These are phyloP conservation scores for Scaptomyza cyrtandrae DNA, from an alignment of 2,888 invertebrate species.

Conservation along the genomic window DNA sequence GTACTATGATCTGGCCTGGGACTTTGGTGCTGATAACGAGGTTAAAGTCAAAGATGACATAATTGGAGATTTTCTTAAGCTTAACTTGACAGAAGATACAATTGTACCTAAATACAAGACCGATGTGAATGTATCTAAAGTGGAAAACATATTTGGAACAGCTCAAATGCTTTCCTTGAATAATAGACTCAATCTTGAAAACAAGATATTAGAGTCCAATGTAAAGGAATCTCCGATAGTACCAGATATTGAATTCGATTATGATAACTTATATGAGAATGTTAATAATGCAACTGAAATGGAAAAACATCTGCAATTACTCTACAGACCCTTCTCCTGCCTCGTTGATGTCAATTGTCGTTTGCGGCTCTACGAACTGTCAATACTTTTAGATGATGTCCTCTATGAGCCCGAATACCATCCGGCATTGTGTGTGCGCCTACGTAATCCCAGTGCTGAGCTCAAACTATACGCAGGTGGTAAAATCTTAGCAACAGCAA, in stretches of 20 bases:
- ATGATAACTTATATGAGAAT: slow-evolving; percentile 51
- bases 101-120: background rate
- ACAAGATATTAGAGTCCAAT: background rate
- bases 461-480: slow-evolving; percentile 47
- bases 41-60: slow-evolving; percentile 20
- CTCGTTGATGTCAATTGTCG: slow-evolving; percentile 49
- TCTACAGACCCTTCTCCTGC: slow-evolving; percentile 62
- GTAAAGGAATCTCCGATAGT: slow-evolving; percentile 1
- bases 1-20: slow-evolving; percentile 15
- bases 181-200: background rate
- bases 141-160: slow-evolving; percentile 19
- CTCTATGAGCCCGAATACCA: slow-evolving; percentile 58
- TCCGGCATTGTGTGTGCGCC: slow-evolving; percentile 43
- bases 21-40: slow-evolving; percentile 7
- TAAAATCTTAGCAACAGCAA: slow-evolving; percentile 37
- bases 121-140: background rate
- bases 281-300: slow-evolving; percentile 23
- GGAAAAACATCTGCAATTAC: slow-evolving; percentile 55
- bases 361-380: slow-evolving; percentile 52
- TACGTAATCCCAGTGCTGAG: slow-evolving; percentile 49
- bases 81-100: background rate
- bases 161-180: slow-evolving; percentile 7
- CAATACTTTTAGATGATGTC: slow-evolving; percentile 48
- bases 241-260: slow-evolving; percentile 47
- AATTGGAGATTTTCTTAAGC: slow-evolving; percentile 35